Evolutionary conservation across 2,888 invertebrate genomes (phyloP).

Genomic region (Ametastegia equiseti): DNA sequence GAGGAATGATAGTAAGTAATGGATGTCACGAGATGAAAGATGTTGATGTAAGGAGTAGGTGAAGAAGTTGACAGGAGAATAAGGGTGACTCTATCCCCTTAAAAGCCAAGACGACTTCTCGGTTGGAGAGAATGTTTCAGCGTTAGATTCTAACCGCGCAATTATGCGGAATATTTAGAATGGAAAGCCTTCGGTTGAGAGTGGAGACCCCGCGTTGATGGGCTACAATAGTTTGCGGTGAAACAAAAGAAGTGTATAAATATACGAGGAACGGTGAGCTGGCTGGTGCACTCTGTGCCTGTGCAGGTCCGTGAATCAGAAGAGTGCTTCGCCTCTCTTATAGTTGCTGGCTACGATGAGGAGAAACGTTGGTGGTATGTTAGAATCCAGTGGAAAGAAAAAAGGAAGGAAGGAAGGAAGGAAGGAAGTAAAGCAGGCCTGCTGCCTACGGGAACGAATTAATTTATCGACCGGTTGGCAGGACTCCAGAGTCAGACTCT

Average conservation of each 20-base stretch:
- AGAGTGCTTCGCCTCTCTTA: not conserved
- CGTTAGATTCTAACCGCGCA: not conserved
- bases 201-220: constrained; percentile 11
- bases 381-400: not conserved
- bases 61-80: too few relatives aligned
- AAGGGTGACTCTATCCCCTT: too few relatives aligned
- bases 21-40: too few relatives aligned
- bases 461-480: constrained; percentile 43
- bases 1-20: too few relatives aligned
- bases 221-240: constrained; percentile 9
- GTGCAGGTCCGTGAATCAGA: not conserved
- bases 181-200: not conserved
- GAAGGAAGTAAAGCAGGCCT: not conserved
- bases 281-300: not conserved
- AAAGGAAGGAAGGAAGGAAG: constrained; percentile 19
- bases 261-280: not conserved
- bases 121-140: not conserved
- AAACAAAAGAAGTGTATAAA: constrained; percentile 25
- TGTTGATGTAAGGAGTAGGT: too few relatives aligned
- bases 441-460: constrained; percentile 35
- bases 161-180: constrained; percentile 13
- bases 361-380: not conserved
- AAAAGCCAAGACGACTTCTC: too few relatives aligned
- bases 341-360: not conserved
- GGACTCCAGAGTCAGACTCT: constrained; percentile 25